Evolutionary conservation across 2,797 vertebrate species (phyloP).

Genomic region (Meda fulgida): DNA sequence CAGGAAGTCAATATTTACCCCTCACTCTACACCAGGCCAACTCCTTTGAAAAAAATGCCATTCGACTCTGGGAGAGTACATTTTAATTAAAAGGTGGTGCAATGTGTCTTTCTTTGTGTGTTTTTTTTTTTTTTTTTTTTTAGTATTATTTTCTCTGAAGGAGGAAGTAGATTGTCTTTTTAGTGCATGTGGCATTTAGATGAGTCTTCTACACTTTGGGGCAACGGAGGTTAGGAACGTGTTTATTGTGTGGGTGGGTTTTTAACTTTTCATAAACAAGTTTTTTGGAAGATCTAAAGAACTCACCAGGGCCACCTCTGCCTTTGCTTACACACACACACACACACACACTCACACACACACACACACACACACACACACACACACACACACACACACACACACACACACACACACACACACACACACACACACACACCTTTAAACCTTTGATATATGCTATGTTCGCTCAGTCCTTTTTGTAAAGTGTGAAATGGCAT

Average conservation of each 20-base stretch:
- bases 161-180: not conserved
- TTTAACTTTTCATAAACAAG: slow-evolving; percentile 9
- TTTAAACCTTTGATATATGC: not conserved
- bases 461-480: not conserved
- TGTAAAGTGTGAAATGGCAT: not conserved
- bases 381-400: not conserved
- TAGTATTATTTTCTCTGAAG: not conserved
- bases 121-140: not conserved
- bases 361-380: too few species aligned
- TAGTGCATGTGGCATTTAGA: slow-evolving; percentile 31
- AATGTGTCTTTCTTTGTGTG: slow-evolving; percentile 12
- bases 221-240: not conserved
- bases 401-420: not conserved
- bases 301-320: not conserved
- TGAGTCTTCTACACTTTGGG: not conserved
- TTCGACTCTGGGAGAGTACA: slow-evolving; percentile 10
- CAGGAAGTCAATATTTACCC: slow-evolving; percentile 57
- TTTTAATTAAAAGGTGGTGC: slow-evolving; percentile 49
- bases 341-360: not conserved
- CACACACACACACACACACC: not conserved
- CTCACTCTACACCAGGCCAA: slow-evolving; percentile 11
- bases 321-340: not conserved
- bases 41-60: not conserved
- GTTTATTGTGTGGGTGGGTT: slow-evolving; percentile 11
- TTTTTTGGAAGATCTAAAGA: slow-evolving; percentile 1